Evolutionary conservation across 2,888 invertebrate species (phyloP), one percentile per base, ranked within the genome.

Genomic region (Tillus elongatus): DNA sequence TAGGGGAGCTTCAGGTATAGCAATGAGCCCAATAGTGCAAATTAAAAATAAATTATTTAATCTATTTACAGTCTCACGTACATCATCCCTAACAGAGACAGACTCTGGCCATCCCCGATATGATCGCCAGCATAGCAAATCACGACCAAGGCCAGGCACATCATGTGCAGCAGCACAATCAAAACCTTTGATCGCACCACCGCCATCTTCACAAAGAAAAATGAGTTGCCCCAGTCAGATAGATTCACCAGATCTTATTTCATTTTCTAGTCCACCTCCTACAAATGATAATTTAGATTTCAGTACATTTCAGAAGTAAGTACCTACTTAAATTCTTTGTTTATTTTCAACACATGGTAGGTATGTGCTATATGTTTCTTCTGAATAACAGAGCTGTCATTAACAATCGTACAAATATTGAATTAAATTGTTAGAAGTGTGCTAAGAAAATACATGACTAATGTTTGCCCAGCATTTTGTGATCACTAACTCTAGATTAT

Each of bases 211-310:
- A 2, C 62, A 61, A 34, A 55, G 61, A 33, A 46, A 56, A 34
- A 62, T 58, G 42, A 63, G 57, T 43, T 67, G 70, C 34, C 67
- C 68, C 36, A 58, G 66, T 12, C 67, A 70, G 44, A 68, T 69
- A 31, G 55, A 56, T 35, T 64, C 67, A 14, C 75, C 72, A 40
- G 82, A 83, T 66, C 65, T 83, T 44, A 83, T 83, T 50, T 82
- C 80, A 9, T 83, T 83, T 56, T 64, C 76, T 12, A 82, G 79
- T 59, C 82, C 82, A 12, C 61, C 71, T 45, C 63, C 71, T 58
- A 67, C 69, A 6, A 70, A 71, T 35, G 69, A 77, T 49, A 77
- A 77, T 44, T 49, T 57, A 6, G 74, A 77, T 44, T 70, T 77
- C 49, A 73, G 77, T 41, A 72, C 74, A 52, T 63, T 73, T 44